Conservation (phyloP, 2,113 vertebrate genomes). For the Colistium nudipinnis region DNA sequence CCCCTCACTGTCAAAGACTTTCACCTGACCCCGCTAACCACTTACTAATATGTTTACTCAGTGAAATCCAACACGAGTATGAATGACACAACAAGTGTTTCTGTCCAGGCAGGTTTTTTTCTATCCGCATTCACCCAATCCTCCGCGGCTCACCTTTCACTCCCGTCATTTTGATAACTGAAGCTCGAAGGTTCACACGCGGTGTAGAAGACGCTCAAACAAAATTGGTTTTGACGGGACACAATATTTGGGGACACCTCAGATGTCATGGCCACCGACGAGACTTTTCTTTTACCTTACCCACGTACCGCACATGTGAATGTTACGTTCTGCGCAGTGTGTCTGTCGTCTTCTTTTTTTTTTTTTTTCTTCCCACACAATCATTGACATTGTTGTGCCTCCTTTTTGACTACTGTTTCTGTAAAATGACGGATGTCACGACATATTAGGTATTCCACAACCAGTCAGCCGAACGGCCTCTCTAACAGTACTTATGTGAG, state of each 20-base stretch:
- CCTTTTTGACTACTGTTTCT: conserved; percentile 56
- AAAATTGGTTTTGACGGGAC: too few relatives aligned
- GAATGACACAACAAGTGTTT: conserved; percentile 8
- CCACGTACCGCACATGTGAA: too few relatives aligned
- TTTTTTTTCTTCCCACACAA: conserved; percentile 30
- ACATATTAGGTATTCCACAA: conserved; percentile 28
- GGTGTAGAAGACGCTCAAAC: background rate
- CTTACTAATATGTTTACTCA: conserved; percentile 40
- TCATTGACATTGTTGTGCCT: conserved; percentile 18
- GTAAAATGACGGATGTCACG: conserved; percentile 57
- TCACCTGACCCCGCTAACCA: conserved; percentile 31
- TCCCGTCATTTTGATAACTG: background rate
- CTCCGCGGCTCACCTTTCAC: background rate
- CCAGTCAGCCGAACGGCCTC: conserved; percentile 28
- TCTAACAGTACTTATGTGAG: conserved; percentile 23
- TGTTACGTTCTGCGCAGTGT: too few relatives aligned
- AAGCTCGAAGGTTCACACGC: background rate
- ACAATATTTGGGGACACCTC: too few relatives aligned
- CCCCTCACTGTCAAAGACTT: conserved; percentile 20
- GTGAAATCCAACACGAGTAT: conserved; percentile 38
- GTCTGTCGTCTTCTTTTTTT: background rate
- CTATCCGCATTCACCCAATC: background rate
- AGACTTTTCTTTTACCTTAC: too few relatives aligned
- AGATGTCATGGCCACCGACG: too few relatives aligned
- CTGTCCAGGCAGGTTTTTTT: conserved; percentile 25